phyloP scores from a whole-genome alignment of 2,797 vertebrate species.

The Tadarida brasiliensis region DNA sequence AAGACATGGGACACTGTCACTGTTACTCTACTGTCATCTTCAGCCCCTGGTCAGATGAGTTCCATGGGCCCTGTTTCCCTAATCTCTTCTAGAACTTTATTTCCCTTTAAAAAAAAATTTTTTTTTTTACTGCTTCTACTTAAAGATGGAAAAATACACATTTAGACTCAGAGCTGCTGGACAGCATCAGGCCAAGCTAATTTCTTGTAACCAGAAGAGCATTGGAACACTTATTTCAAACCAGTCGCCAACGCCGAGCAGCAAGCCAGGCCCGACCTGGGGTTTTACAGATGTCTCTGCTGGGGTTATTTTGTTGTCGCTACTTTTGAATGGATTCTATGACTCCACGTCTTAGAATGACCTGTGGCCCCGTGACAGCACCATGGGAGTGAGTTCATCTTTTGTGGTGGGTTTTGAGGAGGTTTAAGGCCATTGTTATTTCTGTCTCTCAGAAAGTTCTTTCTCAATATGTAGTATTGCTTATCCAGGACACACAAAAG shows the following conservation, averaged over 20 bases:
- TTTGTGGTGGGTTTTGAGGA: neutral
- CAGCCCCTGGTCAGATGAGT: neutral
- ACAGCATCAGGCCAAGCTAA: neutral
- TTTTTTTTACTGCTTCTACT: neutral
- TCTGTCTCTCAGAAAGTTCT: neutral
- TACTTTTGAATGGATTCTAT: neutral
- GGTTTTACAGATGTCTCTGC: neutral
- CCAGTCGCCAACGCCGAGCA: neutral
- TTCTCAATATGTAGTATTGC: neutral
- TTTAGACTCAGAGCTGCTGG: neutral
- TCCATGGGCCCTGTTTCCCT: rapidly evolving
- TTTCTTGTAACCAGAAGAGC: neutral
- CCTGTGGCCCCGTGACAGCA: neutral
- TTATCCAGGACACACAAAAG: neutral
- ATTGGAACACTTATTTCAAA: neutral
- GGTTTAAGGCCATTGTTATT: neutral
- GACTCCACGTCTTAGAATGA: neutral
- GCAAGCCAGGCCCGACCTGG: neutral
- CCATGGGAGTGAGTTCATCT: neutral
- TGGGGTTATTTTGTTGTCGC: neutral
- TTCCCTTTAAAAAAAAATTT: no score
- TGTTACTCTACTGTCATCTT: neutral
- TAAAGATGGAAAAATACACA: conserved; percentile 35
- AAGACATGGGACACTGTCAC: rapidly evolving
- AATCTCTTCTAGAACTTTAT: neutral